Base-by-base conservation (phyloP, 2,113 vertebrate genomes). In the Brienomyrus brachyistius region DNA sequence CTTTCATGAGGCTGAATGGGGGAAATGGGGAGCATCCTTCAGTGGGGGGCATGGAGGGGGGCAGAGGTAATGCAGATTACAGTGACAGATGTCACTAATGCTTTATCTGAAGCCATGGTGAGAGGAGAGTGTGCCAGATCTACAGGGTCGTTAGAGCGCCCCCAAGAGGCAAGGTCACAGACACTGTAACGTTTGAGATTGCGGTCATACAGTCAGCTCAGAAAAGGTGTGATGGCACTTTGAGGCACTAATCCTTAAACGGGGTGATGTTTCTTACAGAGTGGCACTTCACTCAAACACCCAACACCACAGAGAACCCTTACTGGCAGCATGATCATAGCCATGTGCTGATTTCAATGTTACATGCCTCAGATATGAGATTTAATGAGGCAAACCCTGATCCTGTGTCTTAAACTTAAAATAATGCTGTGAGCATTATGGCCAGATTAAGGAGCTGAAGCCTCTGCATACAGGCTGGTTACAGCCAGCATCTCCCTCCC, bases 81-180 rank as follows among this genome's bases (percentile, higher is more conserved):
- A 35, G 54, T 31, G 31, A 87, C 86, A n/a, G 86, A 62, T 62
- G 54, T 62, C 54, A 87, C 27, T 87, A 59, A 87, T 87, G 51
- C 54, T 87, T 87, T 88, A 66, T 47, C 54, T 66, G 54, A 45
- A 43, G 87, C 87, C 15, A 8, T 4, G 19, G 54, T 43, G 87
- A 88, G 56, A 66, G 87, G 56, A 66, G 11, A 6, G 56, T 59
- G 87, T 40, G 7, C 35, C 54, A 88, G 31, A n/a, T 88, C 7
- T 40, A 21, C 31, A 56, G 5, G 87, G 87, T 66, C 40, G 10
- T 62, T 88, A 45, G 15, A 13, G 35, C 23, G 87, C 56, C 35
- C 54, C 10, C 27, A 87, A 31, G 48, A 40, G 86, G 51, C 50
- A 40, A 40, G 27, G 86, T 56, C 51, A 51, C 27, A 40, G 84